Base-by-base conservation (phyloP, 1,140 invertebrate genomes). In the Melitaea cinxia region DNA sequence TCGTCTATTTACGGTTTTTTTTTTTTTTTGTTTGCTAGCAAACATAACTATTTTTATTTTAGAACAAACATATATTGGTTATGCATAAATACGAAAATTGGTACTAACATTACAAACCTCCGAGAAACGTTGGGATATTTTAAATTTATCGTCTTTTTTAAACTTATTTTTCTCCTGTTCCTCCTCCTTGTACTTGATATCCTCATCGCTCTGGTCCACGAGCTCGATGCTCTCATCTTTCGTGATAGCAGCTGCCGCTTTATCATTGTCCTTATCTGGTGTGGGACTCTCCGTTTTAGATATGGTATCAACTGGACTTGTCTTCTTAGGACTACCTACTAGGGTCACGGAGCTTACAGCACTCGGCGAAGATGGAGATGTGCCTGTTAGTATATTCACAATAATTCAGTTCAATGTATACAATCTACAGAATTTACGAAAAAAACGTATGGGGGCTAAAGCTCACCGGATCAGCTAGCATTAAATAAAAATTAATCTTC, bases 261-360 rank as follows among this genome's bases (percentile, higher is more conserved):
- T 68, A 6, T 85, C 74, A 14, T 87, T 90, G 33, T 89, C 86
- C 60, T 87, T 76, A 0, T 72, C 64, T 5, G 80, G 75, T 4
- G 42, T 47, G 0, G 78, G 75, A 42, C 71, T 77, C 9, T 72
- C 68, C 1, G 72, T 62, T 72, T 77, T 14, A 63, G 53, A 17
- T 5, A 42, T 49, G 3, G 61, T 28, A 19, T 85, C 77, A 4
- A 78, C 78, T 21, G 88, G 85, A 64, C 82, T 88, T 0, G 65
- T 55, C 49, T 82, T 80, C 55, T 91, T 91, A n/a, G 89, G 89
- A 64, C 85, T 91, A 4, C 93, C 94, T 0, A 95, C 93, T 52
- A 96, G 77, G 2, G 95, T 96, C 7, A 94, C 93, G 1, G 94
- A 94, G 72, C 94, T 95, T 1, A 95, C 77, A 59, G 94, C 95